Conservation (phyloP, 2,797 vertebrate species). For the Ctenosaura bakeri region DNA sequence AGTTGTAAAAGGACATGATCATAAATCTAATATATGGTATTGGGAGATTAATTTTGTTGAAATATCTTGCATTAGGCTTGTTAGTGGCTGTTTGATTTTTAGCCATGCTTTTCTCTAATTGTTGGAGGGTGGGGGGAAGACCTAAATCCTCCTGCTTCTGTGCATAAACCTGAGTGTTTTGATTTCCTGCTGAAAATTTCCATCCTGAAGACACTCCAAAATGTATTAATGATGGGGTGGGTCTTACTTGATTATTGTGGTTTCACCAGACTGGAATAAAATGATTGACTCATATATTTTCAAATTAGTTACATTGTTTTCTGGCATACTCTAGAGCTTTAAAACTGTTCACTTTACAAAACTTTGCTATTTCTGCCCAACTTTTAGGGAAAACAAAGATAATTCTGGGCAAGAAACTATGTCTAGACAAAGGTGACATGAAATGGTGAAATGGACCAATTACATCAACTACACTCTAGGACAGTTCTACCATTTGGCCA, state of each 20-base stretch:
- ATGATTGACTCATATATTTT: background rate
- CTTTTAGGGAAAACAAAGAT: background rate
- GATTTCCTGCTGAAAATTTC: background rate
- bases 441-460: background rate
- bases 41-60: constrained; percentile 48
- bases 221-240: background rate
- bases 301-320: background rate
- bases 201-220: background rate
- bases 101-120: constrained; percentile 43
- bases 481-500: too few relatives aligned
- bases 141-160: constrained; percentile 9
- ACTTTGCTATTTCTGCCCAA: too few relatives aligned
- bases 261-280: background rate
- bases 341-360: background rate
- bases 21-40: constrained; percentile 52
- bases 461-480: background rate
- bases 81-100: constrained; percentile 55
- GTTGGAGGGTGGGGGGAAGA: background rate
- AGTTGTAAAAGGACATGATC: constrained; percentile 45
- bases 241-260: background rate
- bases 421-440: background rate
- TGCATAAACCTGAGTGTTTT: constrained; percentile 26
- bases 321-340: background rate
- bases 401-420: background rate
- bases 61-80: constrained; percentile 26